Evolutionary conservation across 2,888 invertebrate genomes (phyloP), one percentile per base, ranked within the genome.

Genomic region (Xanthorhoe designata): DNA sequence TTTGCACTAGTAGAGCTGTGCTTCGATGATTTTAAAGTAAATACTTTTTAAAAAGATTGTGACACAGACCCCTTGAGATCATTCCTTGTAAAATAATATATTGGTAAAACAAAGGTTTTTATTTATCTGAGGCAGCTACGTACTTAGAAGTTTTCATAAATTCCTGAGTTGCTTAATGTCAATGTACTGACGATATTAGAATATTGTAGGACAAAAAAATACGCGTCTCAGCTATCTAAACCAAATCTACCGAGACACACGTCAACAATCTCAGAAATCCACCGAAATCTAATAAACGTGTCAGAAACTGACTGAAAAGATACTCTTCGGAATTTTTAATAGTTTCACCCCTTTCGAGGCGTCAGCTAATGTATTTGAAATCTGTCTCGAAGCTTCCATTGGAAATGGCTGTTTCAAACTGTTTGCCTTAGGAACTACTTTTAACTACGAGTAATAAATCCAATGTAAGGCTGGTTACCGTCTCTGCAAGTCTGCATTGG

Each of bases 381-480:
- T 92, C 92, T 92, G 90, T 91, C 91, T 89, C 81, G 82, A 76
- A 77, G 89, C 84, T 90, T 91, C 88, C 90, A 91, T 92, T 87
- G 92, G 86, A 90, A 92, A 92, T 91, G 88, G 91, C 84, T 90
- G 90, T 92, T 92, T 88, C 81, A 80, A 92, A 92, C 89, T 90
- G 88, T 90, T 89, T 87, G 87, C 86, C 86, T 89, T 85, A 81
- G 82, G 83, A 89, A 90, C 87, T 89, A 89, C 88, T 91, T 92
- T 90, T 92, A 91, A 92, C 89, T 92, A 92, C 85, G 86, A 85
- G 89, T 88, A 89, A 92, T 92, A 93, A 91, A 92, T 91, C 90
- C 88, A 79, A 69, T 73, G 81, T 89, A 88, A 88, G 88, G 86
- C 89, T 83, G 81, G 82, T 79, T 83, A 78, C 79, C 74, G 83